A percentile compares a stretch with the other conserved stretches of the same genome.
Evolutionary conservation across 2,113 vertebrate species (phyloP).

Genomic region (Pyrgilauda ruficollis): DNA sequence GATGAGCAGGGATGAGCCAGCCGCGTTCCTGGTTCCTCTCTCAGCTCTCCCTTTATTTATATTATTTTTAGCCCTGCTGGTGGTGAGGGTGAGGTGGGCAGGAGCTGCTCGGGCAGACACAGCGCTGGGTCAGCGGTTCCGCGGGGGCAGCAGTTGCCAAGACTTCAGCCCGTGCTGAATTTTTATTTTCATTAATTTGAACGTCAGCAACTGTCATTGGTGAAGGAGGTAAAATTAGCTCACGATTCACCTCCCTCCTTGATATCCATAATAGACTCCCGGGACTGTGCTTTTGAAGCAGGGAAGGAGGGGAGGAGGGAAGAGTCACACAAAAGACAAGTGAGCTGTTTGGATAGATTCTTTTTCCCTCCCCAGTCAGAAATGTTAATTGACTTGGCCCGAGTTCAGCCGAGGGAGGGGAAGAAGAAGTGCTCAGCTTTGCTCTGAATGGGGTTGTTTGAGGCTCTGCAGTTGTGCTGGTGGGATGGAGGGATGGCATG

Average conservation of each 20-base stretch:
- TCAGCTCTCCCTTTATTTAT: background rate
- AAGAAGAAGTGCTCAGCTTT: background rate
- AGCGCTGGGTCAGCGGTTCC: constrained; percentile 46
- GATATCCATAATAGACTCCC: background rate
- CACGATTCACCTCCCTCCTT: background rate
- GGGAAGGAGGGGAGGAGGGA: constrained; percentile 5
- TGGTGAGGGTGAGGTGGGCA: background rate
- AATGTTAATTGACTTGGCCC: constrained; percentile 32
- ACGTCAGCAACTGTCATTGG: constrained; percentile 51
- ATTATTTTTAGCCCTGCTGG: constrained; percentile 36
- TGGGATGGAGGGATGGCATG: background rate
- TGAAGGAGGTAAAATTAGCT: constrained; percentile 61
- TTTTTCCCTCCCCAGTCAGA: constrained; percentile 16
- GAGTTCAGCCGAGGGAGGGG: background rate
- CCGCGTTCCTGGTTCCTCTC: background rate
- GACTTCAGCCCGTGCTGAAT: constrained; percentile 38
- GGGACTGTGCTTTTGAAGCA: constrained; percentile 10
- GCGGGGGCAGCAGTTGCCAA: constrained; percentile 58
- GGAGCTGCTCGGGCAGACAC: background rate
- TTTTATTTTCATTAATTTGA: constrained; percentile 65
- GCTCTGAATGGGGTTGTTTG: background rate
- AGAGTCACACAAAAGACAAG: constrained; percentile 21
- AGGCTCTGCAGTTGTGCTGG: background rate
- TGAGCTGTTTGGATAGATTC: background rate
- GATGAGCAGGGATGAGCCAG: background rate